Evolutionary conservation across 2,113 vertebrate genomes (phyloP).

Genomic region (Hoplias malabaricus): DNA sequence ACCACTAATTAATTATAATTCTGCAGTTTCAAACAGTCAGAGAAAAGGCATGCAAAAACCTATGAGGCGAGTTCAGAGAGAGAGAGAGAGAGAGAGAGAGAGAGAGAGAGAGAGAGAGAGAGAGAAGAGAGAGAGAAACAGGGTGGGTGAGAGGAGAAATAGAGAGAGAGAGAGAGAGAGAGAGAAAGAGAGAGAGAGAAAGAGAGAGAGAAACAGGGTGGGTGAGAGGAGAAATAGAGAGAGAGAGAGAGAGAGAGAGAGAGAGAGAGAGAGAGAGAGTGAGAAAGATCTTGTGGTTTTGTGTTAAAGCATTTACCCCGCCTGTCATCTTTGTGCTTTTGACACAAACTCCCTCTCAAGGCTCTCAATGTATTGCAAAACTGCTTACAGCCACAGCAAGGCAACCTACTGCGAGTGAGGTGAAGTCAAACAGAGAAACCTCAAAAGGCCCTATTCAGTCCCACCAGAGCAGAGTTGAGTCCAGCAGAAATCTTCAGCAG

Average conservation of each 20-base stretch:
- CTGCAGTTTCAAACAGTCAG: constrained; percentile 67
- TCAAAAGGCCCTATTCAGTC: neutral
- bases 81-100: constrained; percentile 19
- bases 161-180: neutral
- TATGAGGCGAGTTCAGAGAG: constrained; percentile 56
- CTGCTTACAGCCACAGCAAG: constrained; percentile 31
- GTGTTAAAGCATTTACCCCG: constrained; percentile 50
- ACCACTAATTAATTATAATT: constrained; percentile 70
- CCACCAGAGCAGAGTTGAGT: neutral
- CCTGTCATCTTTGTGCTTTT: constrained; percentile 44
- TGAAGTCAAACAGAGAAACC: constrained; percentile 27
- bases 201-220: constrained; percentile 21
- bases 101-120: constrained; percentile 24
- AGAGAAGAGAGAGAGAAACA: constrained; percentile 17
- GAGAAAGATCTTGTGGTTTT: constrained; percentile 47
- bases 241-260: constrained; percentile 8
- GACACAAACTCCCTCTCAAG: constrained; percentile 45
- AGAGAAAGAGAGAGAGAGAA: constrained; percentile 8
- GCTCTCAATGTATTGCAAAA: constrained; percentile 44
- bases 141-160: constrained; percentile 4
- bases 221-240: neutral
- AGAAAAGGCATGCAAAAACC: constrained; percentile 66
- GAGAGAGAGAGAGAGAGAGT: constrained; percentile 23
- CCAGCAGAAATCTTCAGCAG: neutral
- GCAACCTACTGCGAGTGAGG: constrained; percentile 2